Conservation (phyloP, 2,113 vertebrate genomes). For the Nymphicus hollandicus region DNA sequence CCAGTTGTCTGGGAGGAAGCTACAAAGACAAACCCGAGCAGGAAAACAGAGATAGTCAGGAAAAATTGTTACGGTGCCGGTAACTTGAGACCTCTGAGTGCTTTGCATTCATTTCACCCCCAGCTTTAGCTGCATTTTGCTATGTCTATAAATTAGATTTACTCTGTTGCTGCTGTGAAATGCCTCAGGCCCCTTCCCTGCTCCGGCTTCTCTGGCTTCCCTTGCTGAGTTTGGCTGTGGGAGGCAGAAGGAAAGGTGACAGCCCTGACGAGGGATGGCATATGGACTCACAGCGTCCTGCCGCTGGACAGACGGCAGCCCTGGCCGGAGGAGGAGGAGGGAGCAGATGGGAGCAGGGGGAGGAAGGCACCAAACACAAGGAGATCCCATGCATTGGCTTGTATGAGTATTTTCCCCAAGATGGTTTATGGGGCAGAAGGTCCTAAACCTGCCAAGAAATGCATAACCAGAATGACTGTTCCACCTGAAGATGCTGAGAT, state of each 20-base stretch:
- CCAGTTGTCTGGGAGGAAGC: slow-evolving; percentile 46
- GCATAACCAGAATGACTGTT: neutral
- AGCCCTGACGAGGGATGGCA: neutral
- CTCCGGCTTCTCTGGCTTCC: neutral
- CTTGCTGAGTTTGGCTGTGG: neutral
- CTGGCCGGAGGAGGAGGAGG: neutral
- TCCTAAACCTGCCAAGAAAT: neutral
- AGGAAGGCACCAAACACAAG: neutral
- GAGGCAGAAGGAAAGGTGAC: neutral
- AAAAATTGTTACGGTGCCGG: slow-evolving; percentile 25
- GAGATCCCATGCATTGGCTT: neutral
- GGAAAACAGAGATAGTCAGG: slow-evolving; percentile 45
- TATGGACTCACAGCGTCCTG: neutral
- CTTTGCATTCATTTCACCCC: slow-evolving; percentile 48
- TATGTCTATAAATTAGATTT: slow-evolving; percentile 55
- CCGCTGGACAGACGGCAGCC: neutral
- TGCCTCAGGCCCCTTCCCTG: neutral
- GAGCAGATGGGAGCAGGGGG: neutral
- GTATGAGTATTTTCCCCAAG: neutral
- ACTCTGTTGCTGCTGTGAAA: slow-evolving; percentile 29
- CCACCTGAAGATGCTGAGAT: neutral
- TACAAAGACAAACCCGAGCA: slow-evolving; percentile 50
- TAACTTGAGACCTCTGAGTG: slow-evolving; percentile 27
- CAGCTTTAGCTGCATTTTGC: neutral
- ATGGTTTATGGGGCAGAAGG: rapidly evolving